Evolutionary conservation across 2,888 invertebrate species (phyloP).

Genomic region (Poecilobothrus nobilitatus): DNA sequence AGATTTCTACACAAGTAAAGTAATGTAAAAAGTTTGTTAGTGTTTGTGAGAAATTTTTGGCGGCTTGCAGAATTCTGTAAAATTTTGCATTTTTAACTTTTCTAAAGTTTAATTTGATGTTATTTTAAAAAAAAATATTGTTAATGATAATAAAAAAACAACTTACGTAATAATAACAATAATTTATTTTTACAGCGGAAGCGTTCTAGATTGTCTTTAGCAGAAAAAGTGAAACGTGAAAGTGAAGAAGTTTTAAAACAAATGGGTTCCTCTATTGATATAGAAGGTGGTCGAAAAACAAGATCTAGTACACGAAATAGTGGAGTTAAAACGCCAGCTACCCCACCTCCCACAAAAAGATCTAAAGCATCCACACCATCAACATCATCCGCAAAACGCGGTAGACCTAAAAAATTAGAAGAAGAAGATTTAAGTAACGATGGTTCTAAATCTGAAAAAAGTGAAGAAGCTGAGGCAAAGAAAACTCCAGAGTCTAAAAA

Average conservation of each 20-base stretch:
- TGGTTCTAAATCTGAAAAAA: conserved; percentile 1
- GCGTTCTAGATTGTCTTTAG: conserved; percentile 29
- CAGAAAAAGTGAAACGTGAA: conserved; percentile 42
- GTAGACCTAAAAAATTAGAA: conserved; percentile 38
- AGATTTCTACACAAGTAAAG: not conserved
- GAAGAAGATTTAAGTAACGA: conserved; percentile 24
- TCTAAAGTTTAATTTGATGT: not conserved
- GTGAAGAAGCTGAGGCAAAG: not conserved
- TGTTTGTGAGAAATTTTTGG: not conserved
- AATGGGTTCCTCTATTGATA: conserved; percentile 40
- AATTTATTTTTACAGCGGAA: not conserved
- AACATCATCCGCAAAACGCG: conserved; percentile 30
- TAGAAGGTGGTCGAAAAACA: conserved; percentile 40
- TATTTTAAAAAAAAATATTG: not conserved
- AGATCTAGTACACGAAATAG: conserved; percentile 41
- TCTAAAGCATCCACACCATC: conserved; percentile 32
- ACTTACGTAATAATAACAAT: not conserved
- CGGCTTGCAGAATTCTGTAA: not conserved
- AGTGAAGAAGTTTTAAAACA: conserved; percentile 42
- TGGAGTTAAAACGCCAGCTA: conserved; percentile 32
- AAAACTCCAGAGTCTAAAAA: conserved; percentile 21
- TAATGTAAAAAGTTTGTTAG: not conserved
- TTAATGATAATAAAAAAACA: not conserved
- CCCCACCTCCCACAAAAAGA: conserved; percentile 40
- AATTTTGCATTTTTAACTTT: not conserved